These are phyloP conservation scores for Megaptera novaeangliae DNA, from an alignment of 2,113 vertebrate genomes.

Conservation along the genomic window DNA sequence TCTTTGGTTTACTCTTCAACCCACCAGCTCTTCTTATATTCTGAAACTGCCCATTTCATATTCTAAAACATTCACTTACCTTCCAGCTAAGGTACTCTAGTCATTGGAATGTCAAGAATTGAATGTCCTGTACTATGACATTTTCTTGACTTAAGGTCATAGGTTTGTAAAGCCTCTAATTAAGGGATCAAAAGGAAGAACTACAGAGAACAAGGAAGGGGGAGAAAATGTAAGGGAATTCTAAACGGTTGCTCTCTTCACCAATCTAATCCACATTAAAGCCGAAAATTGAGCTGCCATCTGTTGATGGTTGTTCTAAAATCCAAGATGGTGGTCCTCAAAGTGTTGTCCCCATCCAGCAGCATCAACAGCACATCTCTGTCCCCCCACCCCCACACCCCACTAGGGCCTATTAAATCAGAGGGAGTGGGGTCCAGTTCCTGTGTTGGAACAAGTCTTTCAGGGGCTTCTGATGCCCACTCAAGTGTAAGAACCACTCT, in stretches of 20 bases:
- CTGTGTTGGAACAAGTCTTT: not conserved
- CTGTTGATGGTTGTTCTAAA: not conserved
- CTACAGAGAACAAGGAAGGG: not conserved
- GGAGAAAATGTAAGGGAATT: not conserved
- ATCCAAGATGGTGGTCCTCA: not conserved
- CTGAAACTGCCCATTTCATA: not conserved
- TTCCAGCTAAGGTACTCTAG: not conserved
- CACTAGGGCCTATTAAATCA: not conserved
- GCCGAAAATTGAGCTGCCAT: not conserved
- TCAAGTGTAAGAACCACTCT: not conserved
- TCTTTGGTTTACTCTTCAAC: not conserved
- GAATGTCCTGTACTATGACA: not conserved
- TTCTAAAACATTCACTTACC: not conserved
- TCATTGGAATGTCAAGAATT: not conserved
- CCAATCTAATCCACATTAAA: not conserved
- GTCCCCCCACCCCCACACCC: not conserved
- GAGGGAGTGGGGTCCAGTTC: rapidly evolving
- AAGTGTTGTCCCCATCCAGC: not conserved
- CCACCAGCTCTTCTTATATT: not conserved
- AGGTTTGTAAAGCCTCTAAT: not conserved
- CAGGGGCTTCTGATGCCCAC: not conserved
- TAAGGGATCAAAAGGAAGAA: not conserved
- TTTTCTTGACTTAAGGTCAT: not conserved
- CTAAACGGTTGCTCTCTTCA: not conserved
- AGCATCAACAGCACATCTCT: not conserved